A percentile compares a stretch with the other conserved stretches of the same genome.
phyloP scores from a whole-genome alignment of 30 jellyfish, hydroid and myxozoan species.

The Haliclystus octoradiatus region DNA sequence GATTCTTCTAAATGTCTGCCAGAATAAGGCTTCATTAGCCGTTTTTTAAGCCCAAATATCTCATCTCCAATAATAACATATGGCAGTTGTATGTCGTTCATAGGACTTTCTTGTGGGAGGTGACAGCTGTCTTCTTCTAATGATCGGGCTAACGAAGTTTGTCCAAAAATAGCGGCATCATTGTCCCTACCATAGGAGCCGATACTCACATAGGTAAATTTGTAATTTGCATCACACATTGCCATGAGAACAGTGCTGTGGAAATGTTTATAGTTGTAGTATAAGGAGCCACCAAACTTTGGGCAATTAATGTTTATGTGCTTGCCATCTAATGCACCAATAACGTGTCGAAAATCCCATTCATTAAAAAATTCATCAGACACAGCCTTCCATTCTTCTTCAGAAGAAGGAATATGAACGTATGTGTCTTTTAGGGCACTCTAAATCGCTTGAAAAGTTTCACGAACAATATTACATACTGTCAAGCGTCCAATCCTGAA shows the following conservation, averaged over 20 bases:
- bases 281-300: constrained; percentile 20
- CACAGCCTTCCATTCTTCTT: no score
- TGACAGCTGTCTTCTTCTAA: constrained; percentile 18
- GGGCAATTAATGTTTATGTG: no score
- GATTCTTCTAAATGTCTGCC: constrained; percentile 32
- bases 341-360: constrained; percentile 54
- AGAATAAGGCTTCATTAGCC: constrained; percentile 54
- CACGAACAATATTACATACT: constrained; percentile 24
- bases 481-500: constrained; percentile 37
- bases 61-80: constrained; percentile 57
- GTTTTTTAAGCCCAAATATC: constrained; percentile 46
- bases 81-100: constrained; percentile 15
- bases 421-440: constrained; percentile 17
- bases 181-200: constrained; percentile 39
- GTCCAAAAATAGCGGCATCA: constrained; percentile 33
- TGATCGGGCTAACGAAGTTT: constrained; percentile 16
- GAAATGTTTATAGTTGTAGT: constrained; percentile 43
- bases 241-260: constrained; percentile 48
- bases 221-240: constrained; percentile 52
- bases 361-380: constrained; percentile 15
- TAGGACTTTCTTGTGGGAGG: no score
- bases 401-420: no score
- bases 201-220: constrained; percentile 43
- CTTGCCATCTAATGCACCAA: no score
- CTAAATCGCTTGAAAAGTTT: constrained; percentile 29